A percentile compares a stretch with the other conserved stretches of the same genome.
Conservation (phyloP, 92 coral and sea anemone species). For the Blastomussa wellsi region DNA sequence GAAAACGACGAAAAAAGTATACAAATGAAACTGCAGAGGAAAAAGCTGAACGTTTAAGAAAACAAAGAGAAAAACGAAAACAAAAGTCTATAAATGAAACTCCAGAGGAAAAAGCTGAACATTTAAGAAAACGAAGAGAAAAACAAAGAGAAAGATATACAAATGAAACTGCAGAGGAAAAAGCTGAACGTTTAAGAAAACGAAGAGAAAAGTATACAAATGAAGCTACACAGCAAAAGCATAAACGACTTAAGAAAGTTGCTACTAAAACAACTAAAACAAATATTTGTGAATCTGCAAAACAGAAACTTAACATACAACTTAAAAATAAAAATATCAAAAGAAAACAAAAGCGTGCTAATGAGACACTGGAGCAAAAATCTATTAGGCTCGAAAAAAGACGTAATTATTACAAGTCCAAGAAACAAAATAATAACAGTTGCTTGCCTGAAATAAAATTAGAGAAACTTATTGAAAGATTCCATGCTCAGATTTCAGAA, state of each 20-base stretch:
- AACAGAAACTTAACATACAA: background rate
- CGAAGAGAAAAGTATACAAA: too few species aligned
- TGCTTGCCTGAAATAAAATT: constrained; percentile 24
- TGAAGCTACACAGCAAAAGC: constrained; percentile 19
- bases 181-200: too few species aligned
- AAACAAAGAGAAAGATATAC: too few species aligned
- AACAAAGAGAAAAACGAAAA: too few species aligned
- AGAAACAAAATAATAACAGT: background rate
- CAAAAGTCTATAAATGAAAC: too few species aligned
- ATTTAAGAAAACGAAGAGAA: too few species aligned
- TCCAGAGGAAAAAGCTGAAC: too few species aligned
- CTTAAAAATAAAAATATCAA: background rate
- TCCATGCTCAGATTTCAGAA: constrained; percentile 55
- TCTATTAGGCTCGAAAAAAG: constrained; percentile 7
- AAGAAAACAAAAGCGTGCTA: background rate
- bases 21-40: too few species aligned
- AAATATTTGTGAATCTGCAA: constrained; percentile 9
- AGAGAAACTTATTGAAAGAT: constrained; percentile 40
- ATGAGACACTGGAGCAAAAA: constrained; percentile 24
- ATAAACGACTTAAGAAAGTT: constrained; percentile 1
- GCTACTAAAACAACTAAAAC: constrained; percentile 8
- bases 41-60: too few species aligned
- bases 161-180: too few species aligned
- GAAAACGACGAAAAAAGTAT: too few species aligned
- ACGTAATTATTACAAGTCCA: background rate